Conservation (phyloP, 2,113 vertebrate species). For the Rana temporaria region DNA sequence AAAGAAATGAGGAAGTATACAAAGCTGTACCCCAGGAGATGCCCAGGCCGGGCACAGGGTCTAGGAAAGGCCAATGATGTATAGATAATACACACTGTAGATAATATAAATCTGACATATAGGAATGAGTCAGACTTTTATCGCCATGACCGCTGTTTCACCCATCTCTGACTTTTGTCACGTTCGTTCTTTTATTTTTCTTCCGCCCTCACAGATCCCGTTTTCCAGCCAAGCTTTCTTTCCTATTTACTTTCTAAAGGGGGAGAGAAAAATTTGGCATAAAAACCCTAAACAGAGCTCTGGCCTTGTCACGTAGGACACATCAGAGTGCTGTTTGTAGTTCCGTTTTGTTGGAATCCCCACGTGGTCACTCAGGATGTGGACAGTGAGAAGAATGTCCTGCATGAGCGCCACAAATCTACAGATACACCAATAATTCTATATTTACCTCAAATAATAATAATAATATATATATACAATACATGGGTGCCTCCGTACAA, state of each 20-base stretch:
- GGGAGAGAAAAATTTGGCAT: conserved; percentile 16
- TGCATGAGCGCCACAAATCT: not conserved
- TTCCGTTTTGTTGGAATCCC: conserved; percentile 9
- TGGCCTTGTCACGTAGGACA: conserved; percentile 4
- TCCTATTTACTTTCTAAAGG: conserved; percentile 36
- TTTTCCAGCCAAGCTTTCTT: conserved; percentile 14
- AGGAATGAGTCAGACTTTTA: no score
- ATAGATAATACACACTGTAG: no score
- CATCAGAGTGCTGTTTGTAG: conserved; percentile 12
- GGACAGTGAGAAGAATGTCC: not conserved
- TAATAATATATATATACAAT: no score
- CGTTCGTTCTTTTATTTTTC: not conserved
- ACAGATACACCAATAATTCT: not conserved
- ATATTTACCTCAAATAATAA: no score
- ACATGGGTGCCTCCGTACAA: no score
- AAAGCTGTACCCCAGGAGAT: no score
- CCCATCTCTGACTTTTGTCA: conserved; percentile 17
- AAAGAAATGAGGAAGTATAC: no score
- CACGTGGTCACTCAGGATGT: conserved; percentile 14
- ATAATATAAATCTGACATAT: no score
- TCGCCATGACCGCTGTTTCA: not conserved
- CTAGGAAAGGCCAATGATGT: no score
- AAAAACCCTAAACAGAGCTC: not conserved
- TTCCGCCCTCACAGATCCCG: not conserved
- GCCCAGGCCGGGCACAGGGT: no score